phyloP scores from a whole-genome alignment of 2,113 vertebrate species.

The Carollia perspicillata region DNA sequence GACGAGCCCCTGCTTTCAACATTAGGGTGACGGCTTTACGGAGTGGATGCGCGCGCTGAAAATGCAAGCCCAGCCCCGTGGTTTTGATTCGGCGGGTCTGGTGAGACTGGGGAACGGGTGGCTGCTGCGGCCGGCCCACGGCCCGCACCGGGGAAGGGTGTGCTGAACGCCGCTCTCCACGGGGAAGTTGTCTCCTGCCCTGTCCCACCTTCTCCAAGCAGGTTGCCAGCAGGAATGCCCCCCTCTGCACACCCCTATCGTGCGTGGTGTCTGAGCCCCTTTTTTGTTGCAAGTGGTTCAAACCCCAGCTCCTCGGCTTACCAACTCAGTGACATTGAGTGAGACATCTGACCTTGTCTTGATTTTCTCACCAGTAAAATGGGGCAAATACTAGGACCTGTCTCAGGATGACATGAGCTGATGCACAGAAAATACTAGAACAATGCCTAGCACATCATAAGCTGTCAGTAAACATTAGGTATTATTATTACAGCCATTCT shows the following conservation, averaged over 20 bases:
- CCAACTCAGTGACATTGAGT: background rate
- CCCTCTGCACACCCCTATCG: background rate
- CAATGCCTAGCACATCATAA: background rate
- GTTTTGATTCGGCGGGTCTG: rapidly evolving
- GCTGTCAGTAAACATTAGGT: background rate
- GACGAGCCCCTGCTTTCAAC: background rate
- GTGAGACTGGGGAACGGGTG: background rate
- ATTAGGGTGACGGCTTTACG: rapidly evolving
- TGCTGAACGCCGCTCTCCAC: background rate
- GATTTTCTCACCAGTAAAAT: background rate
- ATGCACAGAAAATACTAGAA: background rate
- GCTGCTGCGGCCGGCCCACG: rapidly evolving
- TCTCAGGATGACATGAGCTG: background rate
- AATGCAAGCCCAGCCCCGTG: rapidly evolving
- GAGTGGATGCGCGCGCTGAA: background rate
- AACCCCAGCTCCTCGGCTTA: background rate
- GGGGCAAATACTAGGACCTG: background rate
- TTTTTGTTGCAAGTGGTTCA: background rate
- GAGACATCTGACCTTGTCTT: background rate
- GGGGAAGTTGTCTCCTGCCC: background rate
- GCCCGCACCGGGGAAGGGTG: background rate
- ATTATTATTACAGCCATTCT: background rate
- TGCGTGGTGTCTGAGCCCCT: background rate
- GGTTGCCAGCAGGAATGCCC: background rate
- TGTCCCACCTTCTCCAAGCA: background rate